Evolutionary conservation across 2,888 invertebrate genomes (phyloP).

Genomic region (Ethmia dodecea): DNA sequence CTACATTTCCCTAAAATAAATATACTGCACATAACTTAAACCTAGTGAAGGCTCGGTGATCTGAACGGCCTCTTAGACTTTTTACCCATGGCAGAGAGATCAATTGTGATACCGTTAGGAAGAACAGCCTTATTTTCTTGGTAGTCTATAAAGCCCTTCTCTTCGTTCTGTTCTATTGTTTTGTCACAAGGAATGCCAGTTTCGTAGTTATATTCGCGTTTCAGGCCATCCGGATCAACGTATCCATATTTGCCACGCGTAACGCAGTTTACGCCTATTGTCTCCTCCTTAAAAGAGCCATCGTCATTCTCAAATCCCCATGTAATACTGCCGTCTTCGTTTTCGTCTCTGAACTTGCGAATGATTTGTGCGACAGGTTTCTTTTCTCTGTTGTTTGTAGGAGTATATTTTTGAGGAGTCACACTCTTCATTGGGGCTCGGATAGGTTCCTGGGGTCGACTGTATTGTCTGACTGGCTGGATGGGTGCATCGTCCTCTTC

Average conservation of each 20-base stretch:
- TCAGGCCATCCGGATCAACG: constrained; percentile 88
- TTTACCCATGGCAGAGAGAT: constrained; percentile 83
- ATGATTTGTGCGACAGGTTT: constrained; percentile 85
- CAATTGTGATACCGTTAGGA: constrained; percentile 84
- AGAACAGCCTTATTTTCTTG: constrained; percentile 84
- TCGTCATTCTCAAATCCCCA: constrained; percentile 95
- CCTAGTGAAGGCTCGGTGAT: constrained; percentile 68
- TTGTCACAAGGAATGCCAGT: constrained; percentile 86
- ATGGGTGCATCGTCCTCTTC: constrained; percentile 63
- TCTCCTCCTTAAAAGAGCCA: constrained; percentile 91
- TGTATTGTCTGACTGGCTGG: constrained; percentile 66
- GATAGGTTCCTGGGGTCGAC: constrained; percentile 58
- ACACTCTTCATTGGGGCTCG: constrained; percentile 51
- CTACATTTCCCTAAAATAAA: constrained; percentile 66
- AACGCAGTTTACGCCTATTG: constrained; percentile 86
- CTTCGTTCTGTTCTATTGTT: constrained; percentile 69
- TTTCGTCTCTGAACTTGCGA: constrained; percentile 86
- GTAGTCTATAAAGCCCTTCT: constrained; percentile 84
- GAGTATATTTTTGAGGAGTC: constrained; percentile 61
- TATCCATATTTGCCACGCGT: constrained; percentile 90
- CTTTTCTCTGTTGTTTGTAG: constrained; percentile 65
- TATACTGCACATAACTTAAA: constrained; percentile 42
- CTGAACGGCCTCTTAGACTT: constrained; percentile 83
- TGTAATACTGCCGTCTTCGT: constrained; percentile 88
- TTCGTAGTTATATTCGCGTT: constrained; percentile 89